Conservation (phyloP, 2,797 vertebrate genomes). For the Furcifer pardalis region DNA sequence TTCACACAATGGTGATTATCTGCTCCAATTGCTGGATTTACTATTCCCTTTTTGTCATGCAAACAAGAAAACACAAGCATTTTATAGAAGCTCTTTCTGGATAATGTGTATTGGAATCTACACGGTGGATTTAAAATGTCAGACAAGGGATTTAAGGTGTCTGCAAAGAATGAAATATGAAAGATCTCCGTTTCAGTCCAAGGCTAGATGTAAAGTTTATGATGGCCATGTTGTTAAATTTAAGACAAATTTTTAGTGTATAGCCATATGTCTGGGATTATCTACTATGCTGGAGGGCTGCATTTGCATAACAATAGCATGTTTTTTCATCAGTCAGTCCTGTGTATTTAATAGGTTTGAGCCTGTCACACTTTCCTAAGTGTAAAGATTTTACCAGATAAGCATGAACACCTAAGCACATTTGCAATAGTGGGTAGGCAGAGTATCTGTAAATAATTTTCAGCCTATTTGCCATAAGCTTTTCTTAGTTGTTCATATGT, state of each 20-base stretch:
- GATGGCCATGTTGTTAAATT: slow-evolving; percentile 6
- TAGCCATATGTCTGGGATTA: neutral
- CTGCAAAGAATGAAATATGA: slow-evolving; percentile 50
- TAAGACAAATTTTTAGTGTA: slow-evolving; percentile 36
- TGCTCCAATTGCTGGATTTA: slow-evolving; percentile 86
- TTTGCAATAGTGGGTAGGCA: neutral
- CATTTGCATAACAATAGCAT: slow-evolving; percentile 8
- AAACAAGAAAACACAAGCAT: slow-evolving; percentile 82
- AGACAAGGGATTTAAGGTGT: slow-evolving; percentile 74
- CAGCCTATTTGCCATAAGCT: neutral
- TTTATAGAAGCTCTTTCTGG: slow-evolving; percentile 75
- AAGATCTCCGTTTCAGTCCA: slow-evolving; percentile 13
- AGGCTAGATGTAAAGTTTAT: slow-evolving; percentile 2
- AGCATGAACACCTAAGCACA: slow-evolving; percentile 31
- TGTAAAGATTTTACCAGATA: slow-evolving; percentile 15
- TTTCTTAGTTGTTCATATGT: neutral
- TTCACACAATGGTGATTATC: slow-evolving; percentile 90
- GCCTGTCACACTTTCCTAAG: slow-evolving; percentile 50
- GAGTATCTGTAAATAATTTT: neutral
- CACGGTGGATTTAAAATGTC: slow-evolving; percentile 80
- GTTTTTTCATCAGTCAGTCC: slow-evolving; percentile 48
- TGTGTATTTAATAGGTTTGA: slow-evolving; percentile 53
- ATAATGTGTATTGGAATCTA: slow-evolving; percentile 85
- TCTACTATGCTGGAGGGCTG: slow-evolving; percentile 3
- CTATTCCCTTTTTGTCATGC: slow-evolving; percentile 87